Conservation (phyloP, 2,797 vertebrate species). For the Pseudomugil tenellus region DNA sequence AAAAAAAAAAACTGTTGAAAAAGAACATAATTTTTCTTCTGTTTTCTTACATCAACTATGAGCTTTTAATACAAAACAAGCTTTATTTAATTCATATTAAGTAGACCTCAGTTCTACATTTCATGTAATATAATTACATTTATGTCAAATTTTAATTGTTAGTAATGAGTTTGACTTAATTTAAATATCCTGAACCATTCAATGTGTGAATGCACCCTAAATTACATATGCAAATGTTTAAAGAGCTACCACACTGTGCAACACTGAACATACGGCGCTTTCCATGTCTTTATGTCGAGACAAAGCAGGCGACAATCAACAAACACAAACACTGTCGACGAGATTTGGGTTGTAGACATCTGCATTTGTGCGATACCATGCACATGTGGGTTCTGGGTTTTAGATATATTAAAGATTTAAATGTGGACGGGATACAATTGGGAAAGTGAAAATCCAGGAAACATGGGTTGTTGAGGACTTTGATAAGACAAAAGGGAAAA, state of each 20-base stretch:
- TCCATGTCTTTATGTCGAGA: neutral
- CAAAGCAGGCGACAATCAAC: conserved; percentile 69
- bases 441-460: conserved; percentile 39
- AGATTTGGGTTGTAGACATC: conserved; percentile 88
- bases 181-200: conserved; percentile 6
- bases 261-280: conserved; percentile 8
- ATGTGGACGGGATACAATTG: conserved; percentile 63
- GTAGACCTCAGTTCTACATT: neutral
- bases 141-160: neutral
- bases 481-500: conserved; percentile 61
- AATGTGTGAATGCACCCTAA: conserved; percentile 53
- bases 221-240: conserved; percentile 38
- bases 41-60: neutral
- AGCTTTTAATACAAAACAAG: neutral
- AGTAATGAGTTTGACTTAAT: neutral
- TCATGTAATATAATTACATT: neutral
- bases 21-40: neutral
- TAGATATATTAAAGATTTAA: conserved; percentile 41
- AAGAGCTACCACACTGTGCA: conserved; percentile 28
- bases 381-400: conserved; percentile 54
- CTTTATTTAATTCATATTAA: neutral
- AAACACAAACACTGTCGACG: conserved; percentile 78
- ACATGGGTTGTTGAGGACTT: conserved; percentile 33
- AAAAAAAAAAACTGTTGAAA: neutral
- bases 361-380: conserved; percentile 88